A percentile compares a stretch with the other conserved stretches of the same genome.
phyloP scores from a whole-genome alignment of 2,113 vertebrate genomes.

The Emydura subglobosa region DNA sequence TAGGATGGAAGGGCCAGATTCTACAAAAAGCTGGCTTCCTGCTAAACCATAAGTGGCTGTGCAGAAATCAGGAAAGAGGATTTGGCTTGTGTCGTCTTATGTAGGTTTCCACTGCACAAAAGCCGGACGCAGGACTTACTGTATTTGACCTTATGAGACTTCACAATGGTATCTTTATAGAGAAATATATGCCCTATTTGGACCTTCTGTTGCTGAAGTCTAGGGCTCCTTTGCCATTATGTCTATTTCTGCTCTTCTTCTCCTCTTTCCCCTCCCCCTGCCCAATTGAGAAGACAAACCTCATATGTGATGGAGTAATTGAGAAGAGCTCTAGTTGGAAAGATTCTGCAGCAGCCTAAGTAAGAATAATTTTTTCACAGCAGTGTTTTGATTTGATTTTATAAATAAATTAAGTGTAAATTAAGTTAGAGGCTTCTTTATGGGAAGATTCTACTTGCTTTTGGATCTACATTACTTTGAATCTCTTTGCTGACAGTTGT shows the following conservation, averaged over 20 bases:
- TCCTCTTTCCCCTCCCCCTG: not conserved
- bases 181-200: not conserved
- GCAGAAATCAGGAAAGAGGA: constrained; percentile 70
- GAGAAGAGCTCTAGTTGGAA: not conserved
- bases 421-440: constrained; percentile 18
- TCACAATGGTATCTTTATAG: not conserved
- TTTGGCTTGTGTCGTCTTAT: constrained; percentile 67
- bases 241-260: not conserved
- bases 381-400: constrained; percentile 52
- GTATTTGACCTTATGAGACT: constrained; percentile 67
- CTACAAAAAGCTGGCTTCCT: not conserved
- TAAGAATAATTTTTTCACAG: constrained; percentile 23
- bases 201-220: constrained; percentile 15
- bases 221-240: not conserved
- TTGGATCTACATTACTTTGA: not conserved
- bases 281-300: not conserved
- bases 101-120: constrained; percentile 43
- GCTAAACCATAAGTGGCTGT: not conserved
- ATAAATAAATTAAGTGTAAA: constrained; percentile 38
- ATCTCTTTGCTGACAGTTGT: not conserved
- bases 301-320: not conserved
- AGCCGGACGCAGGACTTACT: constrained; percentile 58
- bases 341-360: not conserved
- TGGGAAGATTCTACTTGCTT: not conserved
- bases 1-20: not conserved